Conservation (phyloP, 2,888 invertebrate species). For the Strigamia crassipes region DNA sequence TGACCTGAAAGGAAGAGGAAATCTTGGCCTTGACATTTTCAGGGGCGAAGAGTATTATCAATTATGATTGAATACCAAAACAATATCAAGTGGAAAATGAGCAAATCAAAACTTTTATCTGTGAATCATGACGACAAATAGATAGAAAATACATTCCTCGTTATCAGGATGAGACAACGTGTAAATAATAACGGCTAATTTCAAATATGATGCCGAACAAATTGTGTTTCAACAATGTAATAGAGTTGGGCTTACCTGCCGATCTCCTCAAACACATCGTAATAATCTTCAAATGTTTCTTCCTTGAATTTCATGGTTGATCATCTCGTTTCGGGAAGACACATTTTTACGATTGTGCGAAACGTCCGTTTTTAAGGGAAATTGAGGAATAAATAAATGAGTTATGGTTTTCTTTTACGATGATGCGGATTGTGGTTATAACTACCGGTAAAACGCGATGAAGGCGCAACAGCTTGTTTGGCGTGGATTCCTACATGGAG, state of each 20-base stretch:
- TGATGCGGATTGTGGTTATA: neutral
- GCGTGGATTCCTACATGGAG: neutral
- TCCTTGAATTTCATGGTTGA: slow-evolving; percentile 22
- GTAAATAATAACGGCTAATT: too few relatives aligned
- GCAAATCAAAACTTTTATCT: neutral
- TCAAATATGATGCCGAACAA: too few relatives aligned
- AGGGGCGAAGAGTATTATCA: neutral
- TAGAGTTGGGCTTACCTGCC: slow-evolving; percentile 39
- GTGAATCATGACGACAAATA: neutral
- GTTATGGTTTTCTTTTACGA: too few relatives aligned
- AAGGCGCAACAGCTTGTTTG: neutral
- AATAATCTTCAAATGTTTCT: slow-evolving; percentile 24
- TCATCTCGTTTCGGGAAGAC: neutral
- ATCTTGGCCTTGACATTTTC: neutral
- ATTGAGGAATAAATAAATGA: too few relatives aligned
- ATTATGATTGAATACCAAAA: neutral
- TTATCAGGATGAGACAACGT: too few relatives aligned
- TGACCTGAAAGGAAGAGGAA: neutral
- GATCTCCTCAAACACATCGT: slow-evolving; percentile 44
- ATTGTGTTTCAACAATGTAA: neutral
- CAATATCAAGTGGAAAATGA: neutral
- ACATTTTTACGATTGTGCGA: neutral
- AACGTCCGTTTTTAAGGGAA: neutral
- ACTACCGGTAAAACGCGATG: neutral
- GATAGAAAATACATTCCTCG: neutral